Base-by-base conservation (phyloP, 2,888 invertebrate species). In the Carcina quercana region DNA sequence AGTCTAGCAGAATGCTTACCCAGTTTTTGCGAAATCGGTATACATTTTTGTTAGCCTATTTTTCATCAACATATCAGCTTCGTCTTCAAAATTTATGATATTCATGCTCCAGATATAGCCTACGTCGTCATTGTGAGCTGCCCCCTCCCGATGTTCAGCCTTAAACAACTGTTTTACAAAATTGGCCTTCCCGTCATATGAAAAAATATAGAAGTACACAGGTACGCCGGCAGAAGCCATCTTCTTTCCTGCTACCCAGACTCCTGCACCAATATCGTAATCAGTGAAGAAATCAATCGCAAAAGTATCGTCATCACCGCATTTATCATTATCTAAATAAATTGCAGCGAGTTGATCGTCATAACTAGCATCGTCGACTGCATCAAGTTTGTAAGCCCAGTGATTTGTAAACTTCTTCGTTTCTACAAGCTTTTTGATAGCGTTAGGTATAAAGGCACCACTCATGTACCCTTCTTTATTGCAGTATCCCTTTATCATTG, bases 401-500 rank as follows among this genome's bases (percentile, higher is more conserved):
- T 42, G 48, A 3, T 57, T 40, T 2, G 42, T 21, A 32, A 64
- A 64, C 5, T 55, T 47, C 30, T 53, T 60, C 2, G 47, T 43
- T 4, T 47, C 41, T 11, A 53, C 43, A 1, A 65, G 25, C 25
- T 56, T 44, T 29, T 50, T 39, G 1, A 61, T 30, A 27, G 42
- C 43, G 3, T 43, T 35, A 1, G 56, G 48, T 32, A 59, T 62
- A 13, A 55, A 38, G 27, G 46, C 19, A 13, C 32, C 37, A 49
- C 71, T 66, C 13, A 73, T 46, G 7, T 72, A 52, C 1, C 86
- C 86, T 50, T 86, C 86, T 2, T 55, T 63, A 1, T 70, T 63
- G 36, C 74, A 82, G 40, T 84, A 83, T 11, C 86, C 86, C 59
- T 75, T 72, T 11, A 86, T 62, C 1, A 73, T 44, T 0, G 86